Evolutionary conservation across 2,888 invertebrate species (phyloP).

Genomic region (Scotopteryx bipunctaria): DNA sequence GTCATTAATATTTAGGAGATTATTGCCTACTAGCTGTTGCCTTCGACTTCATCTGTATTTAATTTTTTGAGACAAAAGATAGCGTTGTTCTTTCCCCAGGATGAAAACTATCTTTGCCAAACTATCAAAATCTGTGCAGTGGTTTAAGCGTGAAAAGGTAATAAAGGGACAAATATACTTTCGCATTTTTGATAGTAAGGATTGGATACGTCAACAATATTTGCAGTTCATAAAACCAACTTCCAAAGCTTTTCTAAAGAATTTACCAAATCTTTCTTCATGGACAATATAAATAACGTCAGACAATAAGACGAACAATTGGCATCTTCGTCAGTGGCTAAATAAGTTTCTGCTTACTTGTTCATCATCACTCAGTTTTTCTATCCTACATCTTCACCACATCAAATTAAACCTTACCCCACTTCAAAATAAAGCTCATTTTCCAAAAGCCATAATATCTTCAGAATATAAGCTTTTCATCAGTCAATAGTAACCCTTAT

Average conservation of each 20-base stretch:
- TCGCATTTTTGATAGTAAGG: no score
- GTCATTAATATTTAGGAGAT: no score
- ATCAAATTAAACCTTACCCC: slow-evolving; percentile 12
- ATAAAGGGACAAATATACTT: background rate
- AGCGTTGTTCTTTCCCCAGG: no score
- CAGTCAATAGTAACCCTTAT: no score
- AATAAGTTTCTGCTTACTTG: slow-evolving; percentile 75
- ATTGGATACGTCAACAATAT: no score
- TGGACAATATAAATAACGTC: slow-evolving; percentile 42
- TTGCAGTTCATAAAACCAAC: no score
- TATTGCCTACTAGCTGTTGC: no score
- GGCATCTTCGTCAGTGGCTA: slow-evolving; percentile 73
- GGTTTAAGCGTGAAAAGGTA: no score
- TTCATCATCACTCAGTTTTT: slow-evolving; percentile 70
- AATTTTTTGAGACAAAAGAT: no score
- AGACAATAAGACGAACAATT: slow-evolving; percentile 62
- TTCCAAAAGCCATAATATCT: background rate
- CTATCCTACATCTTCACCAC: slow-evolving; percentile 16
- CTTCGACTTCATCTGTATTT: no score
- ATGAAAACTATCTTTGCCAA: no score
- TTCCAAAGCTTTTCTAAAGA: background rate
- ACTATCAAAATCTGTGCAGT: no score
- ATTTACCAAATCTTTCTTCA: slow-evolving; percentile 29
- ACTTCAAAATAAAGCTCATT: slow-evolving; percentile 29
- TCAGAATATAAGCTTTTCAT: slow-evolving; percentile 3